Base-by-base conservation (phyloP, 1,140 invertebrate species). In the Cydia pomonella region DNA sequence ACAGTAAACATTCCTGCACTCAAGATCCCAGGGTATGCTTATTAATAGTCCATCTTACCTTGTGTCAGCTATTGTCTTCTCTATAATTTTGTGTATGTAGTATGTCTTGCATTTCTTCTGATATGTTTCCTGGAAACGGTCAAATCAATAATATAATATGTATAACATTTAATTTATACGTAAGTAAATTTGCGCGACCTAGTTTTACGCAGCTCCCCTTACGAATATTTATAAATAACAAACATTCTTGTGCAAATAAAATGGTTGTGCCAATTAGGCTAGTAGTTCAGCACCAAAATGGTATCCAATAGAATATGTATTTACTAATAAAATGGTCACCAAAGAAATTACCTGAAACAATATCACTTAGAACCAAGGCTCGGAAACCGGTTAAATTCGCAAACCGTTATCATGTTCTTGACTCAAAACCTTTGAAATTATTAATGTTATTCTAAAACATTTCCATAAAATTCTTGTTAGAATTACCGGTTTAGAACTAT, bases 91-190 rank as follows among this genome's bases (percentile, higher is more conserved):
- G 81, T 95, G 95, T 47, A 96, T 95, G 79, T 95, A 95, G 80
- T 95, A 95, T 23, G 94, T 94, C 84, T 95, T 95, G 80, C 95
- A 95, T 82, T 95, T 95, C 76, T 94, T 95, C 87, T 96, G 95
- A 89, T 95, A 96, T 77, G 89, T 93, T 92, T 93, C 93, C 93
- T 93, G 84, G 25, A 88, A 91, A 64, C 75, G 78, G 82, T n/a
- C 16, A 77, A 73, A 80, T 21, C 9, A 23, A 10, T 66, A 77
- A 73, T 73, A 75, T 74, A 38, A 76, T 64, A 62, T 74, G 53
- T 21, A 76, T 53, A 66, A 38, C 38, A 63, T 53, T 76, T 27
- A 69, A 72, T 53, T 29, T 76, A 29, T 73, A 3, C 0, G 41
- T 44, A 44, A 13, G 41, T 16, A 44, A 16, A 53, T 53, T n/a